Conservation (phyloP, 2,113 vertebrate species). For the Oceanodroma tethys region DNA sequence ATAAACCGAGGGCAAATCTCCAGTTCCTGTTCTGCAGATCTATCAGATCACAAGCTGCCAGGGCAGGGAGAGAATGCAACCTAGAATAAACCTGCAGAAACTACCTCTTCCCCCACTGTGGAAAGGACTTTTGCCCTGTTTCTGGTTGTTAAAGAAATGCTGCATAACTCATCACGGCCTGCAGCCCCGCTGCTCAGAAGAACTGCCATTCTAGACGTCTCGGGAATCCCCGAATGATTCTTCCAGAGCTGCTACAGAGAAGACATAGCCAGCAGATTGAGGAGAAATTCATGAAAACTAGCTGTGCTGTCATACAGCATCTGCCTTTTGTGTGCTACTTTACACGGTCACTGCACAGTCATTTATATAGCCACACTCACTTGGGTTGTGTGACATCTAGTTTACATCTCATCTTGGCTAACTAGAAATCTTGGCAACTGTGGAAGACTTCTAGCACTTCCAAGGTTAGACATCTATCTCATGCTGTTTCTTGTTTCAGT, state of each 20-base stretch:
- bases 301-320: background rate
- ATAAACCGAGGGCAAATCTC: background rate
- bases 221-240: background rate
- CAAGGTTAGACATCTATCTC: background rate
- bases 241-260: background rate
- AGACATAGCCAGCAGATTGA: background rate
- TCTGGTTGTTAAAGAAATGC: background rate
- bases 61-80: background rate
- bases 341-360: background rate
- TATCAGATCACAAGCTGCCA: background rate
- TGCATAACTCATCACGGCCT: background rate
- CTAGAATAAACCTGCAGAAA: background rate
- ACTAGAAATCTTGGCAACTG: conserved; percentile 14
- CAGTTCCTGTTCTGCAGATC: background rate
- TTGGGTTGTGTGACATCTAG: background rate
- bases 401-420: background rate
- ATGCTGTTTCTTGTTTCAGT: background rate
- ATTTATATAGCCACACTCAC: background rate
- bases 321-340: background rate
- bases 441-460: background rate
- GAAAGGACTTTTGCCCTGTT: background rate
- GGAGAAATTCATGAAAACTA: background rate
- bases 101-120: background rate
- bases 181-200: background rate
- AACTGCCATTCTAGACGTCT: background rate